Base-by-base conservation (phyloP, 2,113 vertebrate species). In the Procavia capensis region DNA sequence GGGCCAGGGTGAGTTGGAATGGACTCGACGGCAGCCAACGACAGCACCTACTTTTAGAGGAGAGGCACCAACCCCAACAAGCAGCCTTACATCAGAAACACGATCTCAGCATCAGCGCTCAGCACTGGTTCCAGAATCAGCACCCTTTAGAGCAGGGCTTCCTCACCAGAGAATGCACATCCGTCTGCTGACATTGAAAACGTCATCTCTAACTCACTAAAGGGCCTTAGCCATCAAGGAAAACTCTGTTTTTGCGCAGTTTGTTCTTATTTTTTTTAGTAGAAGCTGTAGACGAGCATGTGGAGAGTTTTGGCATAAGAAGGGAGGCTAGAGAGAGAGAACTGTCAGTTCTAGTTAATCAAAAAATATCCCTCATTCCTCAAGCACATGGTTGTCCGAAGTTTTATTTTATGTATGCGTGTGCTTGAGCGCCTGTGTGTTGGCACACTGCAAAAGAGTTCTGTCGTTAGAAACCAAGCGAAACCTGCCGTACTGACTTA, bases 81-180 rank as follows among this genome's bases (percentile, higher is more conserved):
- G 34, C 63, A 72, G 11, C 17, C 5, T 64, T 9, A 25, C 13
- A 25, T 75, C 22, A 61, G 61, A 70, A 79, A 70, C 7, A 45
- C 36, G 57, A 5, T 76, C 43, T 59, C 36, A 68, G 78, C 45
- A 11, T 13, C 34, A 25, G 11, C 27, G 76, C 64, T n/a, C 29
- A 6, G 43, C n/a, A 59, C 54, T 57, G 43, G 1, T n/a, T 7
- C 47, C n/a, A 20, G 17, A 47, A 25, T 9, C 20, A 1, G 7
- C 0, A 22, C 13, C 29, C 31, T 84, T 20, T 19, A 43, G n/a
- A 78, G 17, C 4, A 43, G 61, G 36, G 6, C 22, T 41, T 84
- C 16, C 7, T 76, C 9, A 20, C 36, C n/a, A 7, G 22, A 1
- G 63, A 9, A 13, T 5, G 72, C 31, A 2, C 0, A 2, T 27